A percentile compares a stretch with the other conserved stretches of the same genome.
These are phyloP conservation scores for Sarcophaga caerulescens DNA, from an alignment of 2,888 invertebrate species.

Conservation along the genomic window DNA sequence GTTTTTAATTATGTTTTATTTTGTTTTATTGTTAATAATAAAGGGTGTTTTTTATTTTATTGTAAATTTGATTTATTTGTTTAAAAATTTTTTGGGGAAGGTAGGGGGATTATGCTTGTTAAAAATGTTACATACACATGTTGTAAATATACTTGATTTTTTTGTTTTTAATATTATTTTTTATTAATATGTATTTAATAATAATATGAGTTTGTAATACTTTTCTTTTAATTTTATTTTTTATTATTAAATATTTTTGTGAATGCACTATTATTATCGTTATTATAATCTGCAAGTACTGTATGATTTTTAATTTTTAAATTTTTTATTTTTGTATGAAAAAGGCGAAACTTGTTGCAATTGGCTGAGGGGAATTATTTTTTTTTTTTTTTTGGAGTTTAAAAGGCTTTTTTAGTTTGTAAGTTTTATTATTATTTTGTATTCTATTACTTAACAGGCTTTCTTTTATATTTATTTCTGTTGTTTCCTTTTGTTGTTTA, in stretches of 20 bases:
- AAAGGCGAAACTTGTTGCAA: conserved; percentile 49
- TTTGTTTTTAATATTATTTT: conserved; percentile 37
- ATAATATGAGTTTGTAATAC: conserved; percentile 41
- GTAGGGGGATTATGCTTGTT: conserved; percentile 56
- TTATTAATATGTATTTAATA: conserved; percentile 47
- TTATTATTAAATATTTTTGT: conserved; percentile 44
- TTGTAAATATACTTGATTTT: conserved; percentile 54
- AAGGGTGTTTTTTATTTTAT: neutral
- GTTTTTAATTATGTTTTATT: neutral
- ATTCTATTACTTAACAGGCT: conserved; percentile 2
- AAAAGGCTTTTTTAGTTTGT: neutral
- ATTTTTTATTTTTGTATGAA: conserved; percentile 34
- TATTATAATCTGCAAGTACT: neutral
- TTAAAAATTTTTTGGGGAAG: conserved; percentile 17
- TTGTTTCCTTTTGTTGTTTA: neutral
- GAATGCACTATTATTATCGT: conserved; percentile 55
- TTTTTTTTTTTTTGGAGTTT: neutral
- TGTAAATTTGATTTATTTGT: conserved; percentile 11
- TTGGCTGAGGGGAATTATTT: conserved; percentile 33
- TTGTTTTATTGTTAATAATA: neutral
- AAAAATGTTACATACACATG: conserved; percentile 57
- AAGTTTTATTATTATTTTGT: neutral
- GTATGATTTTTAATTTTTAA: conserved; percentile 34
- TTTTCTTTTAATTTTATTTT: conserved; percentile 51
- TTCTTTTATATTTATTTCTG: neutral